Base-by-base conservation (phyloP, 2,113 vertebrate species). In the Cnemophilus loriae region DNA sequence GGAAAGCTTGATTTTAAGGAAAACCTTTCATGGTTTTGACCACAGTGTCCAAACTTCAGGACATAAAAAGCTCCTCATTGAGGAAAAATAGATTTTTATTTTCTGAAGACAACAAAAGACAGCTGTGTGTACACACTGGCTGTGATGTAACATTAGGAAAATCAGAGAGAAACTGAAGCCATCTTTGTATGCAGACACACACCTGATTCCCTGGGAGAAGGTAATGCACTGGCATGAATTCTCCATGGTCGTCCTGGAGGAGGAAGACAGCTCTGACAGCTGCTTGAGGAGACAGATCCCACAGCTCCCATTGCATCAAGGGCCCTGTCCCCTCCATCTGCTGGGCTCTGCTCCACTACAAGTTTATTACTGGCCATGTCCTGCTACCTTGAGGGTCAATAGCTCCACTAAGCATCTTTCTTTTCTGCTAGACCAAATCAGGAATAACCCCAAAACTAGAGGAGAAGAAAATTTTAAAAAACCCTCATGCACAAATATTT, bases 1-100 rank as follows among this genome's bases (percentile, higher is more conserved):
- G 69, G n/a, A 83, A 91, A 76, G 19, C 39, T 71, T 65, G 57
- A 82, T 76, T 96, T 89, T 84, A 94, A 70, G 75, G 91, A 96
- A 96, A 95, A 57, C 14, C 42, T 81, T 74, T 27, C 61, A 41
- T 55, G 69, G 56, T 71, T 88, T 64, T 85, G 56, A 32, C 63
- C 70, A 68, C 27, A 35, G 42, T 4, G 47, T 59, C 84, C 83
- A 75, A 68, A 76, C 49, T 37, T 76, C 81, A 56, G 78, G 80
- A 84, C n/a, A 53, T 16, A 60, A 59, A 82, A 57, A 37, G 23
- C 47, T 71, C 64, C 64, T 78, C 69, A 78, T 4, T 30, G 50
- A 76, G 32, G 11, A 65, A 67, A 90, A 87, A 59, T 8, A 7
- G 22, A 26, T 18, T 26, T 37, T 59, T 39, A 44, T 90, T 64